These are phyloP conservation scores for Montipora foliosa DNA, from an alignment of 64 coral and sea anemone genomes.

Conservation along the genomic window DNA sequence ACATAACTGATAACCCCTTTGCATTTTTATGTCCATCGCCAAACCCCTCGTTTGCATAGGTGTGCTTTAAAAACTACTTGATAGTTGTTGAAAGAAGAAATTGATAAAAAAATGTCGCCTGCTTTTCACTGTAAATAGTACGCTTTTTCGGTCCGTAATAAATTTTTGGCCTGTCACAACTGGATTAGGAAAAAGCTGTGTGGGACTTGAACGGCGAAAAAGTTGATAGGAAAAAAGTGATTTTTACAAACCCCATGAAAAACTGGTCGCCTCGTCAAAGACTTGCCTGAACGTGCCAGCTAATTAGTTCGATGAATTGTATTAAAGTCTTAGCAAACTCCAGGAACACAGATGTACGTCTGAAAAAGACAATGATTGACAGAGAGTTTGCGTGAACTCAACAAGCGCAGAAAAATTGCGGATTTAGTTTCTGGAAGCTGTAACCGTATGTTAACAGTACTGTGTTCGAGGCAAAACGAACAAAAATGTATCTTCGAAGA, in stretches of 20 bases:
- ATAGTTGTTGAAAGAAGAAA: too few species aligned
- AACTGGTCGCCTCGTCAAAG: not conserved
- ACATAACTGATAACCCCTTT: not conserved
- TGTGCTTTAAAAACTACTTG: too few species aligned
- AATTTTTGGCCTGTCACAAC: too few species aligned
- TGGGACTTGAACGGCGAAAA: not conserved
- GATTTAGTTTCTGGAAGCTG: not conserved
- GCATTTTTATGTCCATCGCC: not conserved
- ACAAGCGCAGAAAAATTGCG: not conserved
- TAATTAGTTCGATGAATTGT: not conserved
- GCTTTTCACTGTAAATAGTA: not conserved
- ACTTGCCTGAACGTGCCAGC: not conserved
- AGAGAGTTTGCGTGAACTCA: not conserved
- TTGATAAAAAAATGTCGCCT: not conserved
- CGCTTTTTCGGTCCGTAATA: not conserved
- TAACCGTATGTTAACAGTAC: too few species aligned
- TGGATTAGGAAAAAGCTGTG: not conserved
- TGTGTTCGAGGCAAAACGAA: not conserved
- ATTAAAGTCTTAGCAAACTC: not conserved
- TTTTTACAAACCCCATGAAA: not conserved
- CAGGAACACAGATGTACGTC: not conserved
- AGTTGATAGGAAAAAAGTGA: not conserved
- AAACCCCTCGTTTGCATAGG: not conserved
- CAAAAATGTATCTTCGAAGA: not conserved
- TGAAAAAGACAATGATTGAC: constrained; percentile 2